Conservation (phyloP, 1,140 invertebrate species). For the Chymomyza costata region DNA sequence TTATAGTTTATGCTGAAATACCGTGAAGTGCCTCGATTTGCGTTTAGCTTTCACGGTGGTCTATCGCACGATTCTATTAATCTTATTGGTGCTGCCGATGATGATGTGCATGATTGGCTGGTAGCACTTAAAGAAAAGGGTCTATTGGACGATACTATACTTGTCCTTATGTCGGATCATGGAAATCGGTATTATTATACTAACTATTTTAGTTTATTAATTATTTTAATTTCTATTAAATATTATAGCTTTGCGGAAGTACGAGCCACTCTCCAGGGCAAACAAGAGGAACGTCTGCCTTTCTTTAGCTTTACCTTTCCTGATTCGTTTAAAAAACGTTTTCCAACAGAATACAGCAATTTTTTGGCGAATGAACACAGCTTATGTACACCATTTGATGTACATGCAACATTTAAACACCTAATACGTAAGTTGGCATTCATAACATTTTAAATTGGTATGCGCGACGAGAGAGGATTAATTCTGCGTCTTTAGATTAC, state of each 20-base stretch:
- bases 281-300: slow-evolving; percentile 91
- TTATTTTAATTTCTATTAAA: slow-evolving; percentile 17
- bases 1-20: slow-evolving; percentile 78
- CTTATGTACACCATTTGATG: slow-evolving; percentile 88
- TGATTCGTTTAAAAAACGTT: slow-evolving; percentile 79
- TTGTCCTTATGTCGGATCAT: slow-evolving; percentile 93
- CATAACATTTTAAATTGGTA: neutral
- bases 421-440: slow-evolving; percentile 76
- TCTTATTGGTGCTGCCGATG: slow-evolving; percentile 84
- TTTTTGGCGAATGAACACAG: slow-evolving; percentile 82
- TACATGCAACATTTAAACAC: slow-evolving; percentile 83
- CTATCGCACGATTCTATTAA: slow-evolving; percentile 93
- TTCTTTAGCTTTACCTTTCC: slow-evolving; percentile 89
- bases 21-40: slow-evolving; percentile 83
- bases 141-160: slow-evolving; percentile 84
- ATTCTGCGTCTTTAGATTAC: neutral
- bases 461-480: too few relatives aligned
- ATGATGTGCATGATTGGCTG: slow-evolving; percentile 83
- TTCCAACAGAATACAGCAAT: slow-evolving; percentile 80
- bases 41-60: slow-evolving; percentile 91
- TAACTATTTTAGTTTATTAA: neutral
- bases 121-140: slow-evolving; percentile 78
- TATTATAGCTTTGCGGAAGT: slow-evolving; percentile 84
- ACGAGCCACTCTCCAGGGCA: slow-evolving; percentile 90
- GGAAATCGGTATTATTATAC: slow-evolving; percentile 80